phyloP scores from a whole-genome alignment of 2,113 vertebrate genomes.

The Gorsachius goisagi region DNA sequence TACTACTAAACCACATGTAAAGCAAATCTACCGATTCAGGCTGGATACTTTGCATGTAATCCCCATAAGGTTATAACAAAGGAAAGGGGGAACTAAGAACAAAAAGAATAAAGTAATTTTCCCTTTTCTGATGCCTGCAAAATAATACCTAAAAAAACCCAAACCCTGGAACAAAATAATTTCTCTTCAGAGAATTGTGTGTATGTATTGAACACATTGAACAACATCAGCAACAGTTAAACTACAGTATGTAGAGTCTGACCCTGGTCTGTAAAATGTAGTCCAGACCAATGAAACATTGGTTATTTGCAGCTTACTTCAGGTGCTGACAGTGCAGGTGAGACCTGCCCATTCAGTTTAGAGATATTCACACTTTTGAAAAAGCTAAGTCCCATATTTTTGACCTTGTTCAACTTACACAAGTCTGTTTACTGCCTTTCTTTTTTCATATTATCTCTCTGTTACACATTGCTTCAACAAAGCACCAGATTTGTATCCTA shows the following conservation, averaged over 20 bases:
- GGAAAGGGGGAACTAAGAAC: neutral
- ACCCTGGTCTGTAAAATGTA: constrained; percentile 13
- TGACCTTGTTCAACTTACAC: neutral
- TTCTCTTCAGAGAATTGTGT: neutral
- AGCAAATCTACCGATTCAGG: neutral
- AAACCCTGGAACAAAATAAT: neutral
- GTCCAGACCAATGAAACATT: constrained; percentile 25
- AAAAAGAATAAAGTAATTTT: neutral
- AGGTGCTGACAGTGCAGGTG: neutral
- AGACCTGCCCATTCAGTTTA: neutral
- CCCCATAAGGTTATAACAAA: neutral
- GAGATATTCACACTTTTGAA: neutral
- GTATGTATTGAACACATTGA: neutral
- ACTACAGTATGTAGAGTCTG: neutral
- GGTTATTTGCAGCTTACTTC: neutral
- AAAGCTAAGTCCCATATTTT: neutral
- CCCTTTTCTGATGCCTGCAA: neutral
- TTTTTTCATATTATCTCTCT: neutral
- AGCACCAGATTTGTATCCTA: neutral
- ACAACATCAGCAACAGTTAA: constrained; percentile 9
- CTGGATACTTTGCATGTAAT: neutral
- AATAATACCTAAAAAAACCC: neutral
- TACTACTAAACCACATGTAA: neutral
- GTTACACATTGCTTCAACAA: constrained; percentile 3
- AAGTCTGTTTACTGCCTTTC: neutral